Percentiles rank a stretch among this genome's conserved stretches.
phyloP scores from a whole-genome alignment of 2,797 vertebrate genomes.

The Sarcoramphus papa region DNA sequence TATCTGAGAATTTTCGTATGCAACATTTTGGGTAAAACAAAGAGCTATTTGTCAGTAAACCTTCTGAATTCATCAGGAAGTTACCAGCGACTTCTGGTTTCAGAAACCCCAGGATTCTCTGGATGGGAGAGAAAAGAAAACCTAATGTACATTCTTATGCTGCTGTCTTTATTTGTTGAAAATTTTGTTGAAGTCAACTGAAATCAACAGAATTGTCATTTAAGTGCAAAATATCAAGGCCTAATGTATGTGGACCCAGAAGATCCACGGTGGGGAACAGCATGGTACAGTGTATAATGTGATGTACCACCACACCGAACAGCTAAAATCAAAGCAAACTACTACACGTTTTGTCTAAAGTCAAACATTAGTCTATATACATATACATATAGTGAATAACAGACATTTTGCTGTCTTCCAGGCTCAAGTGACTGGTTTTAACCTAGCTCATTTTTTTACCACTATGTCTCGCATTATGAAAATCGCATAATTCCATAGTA shows the following conservation, averaged over 20 bases:
- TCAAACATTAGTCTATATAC: background rate
- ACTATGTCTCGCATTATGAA: background rate
- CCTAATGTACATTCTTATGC: background rate
- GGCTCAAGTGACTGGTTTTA: background rate
- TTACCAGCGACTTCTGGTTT: background rate
- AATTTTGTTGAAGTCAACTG: background rate
- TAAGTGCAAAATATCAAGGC: background rate
- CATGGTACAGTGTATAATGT: background rate
- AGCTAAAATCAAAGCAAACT: background rate
- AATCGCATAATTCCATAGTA: background rate
- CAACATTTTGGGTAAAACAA: background rate
- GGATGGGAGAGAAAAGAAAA: background rate
- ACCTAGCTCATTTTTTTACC: background rate
- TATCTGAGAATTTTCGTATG: background rate
- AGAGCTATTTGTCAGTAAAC: background rate
- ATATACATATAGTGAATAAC: accelerated
- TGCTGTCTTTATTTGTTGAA: background rate
- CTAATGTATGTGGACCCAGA: background rate
- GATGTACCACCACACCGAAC: background rate
- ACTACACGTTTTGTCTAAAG: background rate
- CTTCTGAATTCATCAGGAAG: background rate
- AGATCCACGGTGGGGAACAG: background rate
- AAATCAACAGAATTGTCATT: background rate
- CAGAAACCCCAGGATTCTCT: background rate
- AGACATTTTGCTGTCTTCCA: background rate